Evolutionary conservation across 2,797 vertebrate species (phyloP), one percentile per base, ranked within the genome.

Genomic region (Pseudochirops cupreus): DNA sequence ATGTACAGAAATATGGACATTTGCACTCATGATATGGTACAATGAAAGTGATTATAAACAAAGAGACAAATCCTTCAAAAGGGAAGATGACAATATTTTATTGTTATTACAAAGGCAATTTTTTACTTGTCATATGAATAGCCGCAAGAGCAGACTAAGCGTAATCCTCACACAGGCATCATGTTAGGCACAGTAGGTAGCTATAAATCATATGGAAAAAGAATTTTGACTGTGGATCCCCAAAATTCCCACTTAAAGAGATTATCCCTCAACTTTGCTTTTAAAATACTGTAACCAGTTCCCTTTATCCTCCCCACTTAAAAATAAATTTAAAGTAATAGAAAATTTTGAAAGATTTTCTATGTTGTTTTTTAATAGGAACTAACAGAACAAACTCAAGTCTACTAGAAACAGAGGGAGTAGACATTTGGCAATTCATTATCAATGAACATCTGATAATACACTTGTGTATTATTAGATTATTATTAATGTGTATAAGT

Each of bases 141-240:
- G 97, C 92, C 96, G 82, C 97, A 98, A 97, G 97, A 97, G 96
- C 96, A 97, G 96, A 97, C 98, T 96, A 97, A 97, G 97, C 92
- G 97, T 97, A 96, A 97, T 96, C 97, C 97, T 97, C 97, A 97
- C 97, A 97, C 97, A 97, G 97, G 97, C 98, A 98, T 93, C 97
- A 97, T 94, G 95, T 97, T 97, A 98, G 97, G 97, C 98, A 98
- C 97, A 97, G 95, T 94, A 98, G 97, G 97, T 97, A 98, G 96
- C 97, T 97, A 97, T 95, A 96, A 95, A 97, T 97, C 50, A 1
- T 94, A 97, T 95, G 94, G 94, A 93, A 97, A 91, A 59, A 52
- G 90, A 92, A 95, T 57, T 97, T 94, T 39, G 31, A 50, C 90
- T 94, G 55, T 55, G 33, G 94, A 91, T 67, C 92, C 92, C 91